Evolutionary conservation across 2,113 vertebrate genomes (phyloP).

Genomic region (Ammodytes dubius): DNA sequence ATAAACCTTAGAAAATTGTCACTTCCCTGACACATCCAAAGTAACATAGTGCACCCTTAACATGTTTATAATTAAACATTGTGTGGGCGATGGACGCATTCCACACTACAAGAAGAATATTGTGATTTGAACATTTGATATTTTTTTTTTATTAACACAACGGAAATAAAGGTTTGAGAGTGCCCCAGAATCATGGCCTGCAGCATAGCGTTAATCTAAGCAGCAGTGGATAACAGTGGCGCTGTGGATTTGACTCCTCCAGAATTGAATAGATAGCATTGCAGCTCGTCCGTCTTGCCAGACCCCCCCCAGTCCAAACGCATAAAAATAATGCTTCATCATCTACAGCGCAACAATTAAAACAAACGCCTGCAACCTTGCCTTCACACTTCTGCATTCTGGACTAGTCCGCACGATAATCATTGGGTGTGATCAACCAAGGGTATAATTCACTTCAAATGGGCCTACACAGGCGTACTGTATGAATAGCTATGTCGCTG

Average conservation of each 20-base stretch:
- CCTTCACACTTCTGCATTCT: constrained; percentile 68
- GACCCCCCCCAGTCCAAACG: constrained; percentile 71
- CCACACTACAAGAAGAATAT: constrained; percentile 8
- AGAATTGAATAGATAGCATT: constrained; percentile 75
- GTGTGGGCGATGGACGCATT: constrained; percentile 5
- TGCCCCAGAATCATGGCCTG: constrained; percentile 49
- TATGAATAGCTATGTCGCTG: not conserved
- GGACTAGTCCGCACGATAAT: constrained; percentile 65
- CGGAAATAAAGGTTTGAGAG: constrained; percentile 38
- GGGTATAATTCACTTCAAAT: constrained; percentile 67
- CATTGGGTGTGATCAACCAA: constrained; percentile 68
- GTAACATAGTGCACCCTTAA: too few species aligned
- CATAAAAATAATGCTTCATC: constrained; percentile 82
- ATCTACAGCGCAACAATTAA: constrained; percentile 78
- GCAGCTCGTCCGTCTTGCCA: constrained; percentile 80
- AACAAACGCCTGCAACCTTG: constrained; percentile 76
- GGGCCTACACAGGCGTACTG: too few species aligned
- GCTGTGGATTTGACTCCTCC: constrained; percentile 64
- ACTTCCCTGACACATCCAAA: too few species aligned
- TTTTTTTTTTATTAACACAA: constrained; percentile 31
- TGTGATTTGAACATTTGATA: constrained; percentile 39
- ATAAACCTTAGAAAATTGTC: not conserved
- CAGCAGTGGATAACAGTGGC: constrained; percentile 64
- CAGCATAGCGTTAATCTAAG: constrained; percentile 69
- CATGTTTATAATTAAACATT: constrained; percentile 35